Evolutionary conservation across 2,797 vertebrate genomes (phyloP), one percentile per base, ranked within the genome.

Genomic region (Parotocinclus haroldoi): DNA sequence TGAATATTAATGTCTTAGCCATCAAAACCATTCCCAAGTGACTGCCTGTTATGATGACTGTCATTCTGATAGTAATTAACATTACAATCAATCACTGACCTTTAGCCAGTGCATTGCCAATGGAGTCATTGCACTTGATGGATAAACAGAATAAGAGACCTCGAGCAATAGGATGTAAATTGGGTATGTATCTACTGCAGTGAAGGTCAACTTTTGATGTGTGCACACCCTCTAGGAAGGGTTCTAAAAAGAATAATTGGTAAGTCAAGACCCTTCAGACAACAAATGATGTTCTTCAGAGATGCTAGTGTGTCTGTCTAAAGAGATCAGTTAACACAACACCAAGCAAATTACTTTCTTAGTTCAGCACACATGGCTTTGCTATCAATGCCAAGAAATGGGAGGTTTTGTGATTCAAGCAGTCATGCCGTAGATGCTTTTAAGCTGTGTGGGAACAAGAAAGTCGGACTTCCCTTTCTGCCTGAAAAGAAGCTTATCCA

Each of bases 401-500:
- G 7, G 53, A 13, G 63, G 74, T 76, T 81, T 66, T 19, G 63
- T 61, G 42, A 68, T 72, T 74, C 59, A 72, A 77, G 77, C 68
- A 66, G 66, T 75, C 78, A 74, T 55, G 67, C 56, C 59, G 78
- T 79, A 74, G 54, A 63, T 66, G 49, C 66, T 81, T 75, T 82
- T 76, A 85, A 84, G 81, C 84, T 86, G 85, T 70, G 77, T 70
- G 12, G 63, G 74, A 71, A 79, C 85, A 86, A 89, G 88, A 88
- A 87, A 85, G 72, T 77, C 72, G 11, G 45, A 40, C 44, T 44
- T 73, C 66, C 65, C 57, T 77, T 72, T 81, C 73, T 78, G 72
- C 58, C 74, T 69, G 77, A 73, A 77, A 79, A 76, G 64, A 67
- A 76, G 78, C 81, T 80, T 77, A 78, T 81, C 73, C 68, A 49